Conservation (phyloP, 2,797 vertebrate genomes). For the Apogon hyalosoma region DNA sequence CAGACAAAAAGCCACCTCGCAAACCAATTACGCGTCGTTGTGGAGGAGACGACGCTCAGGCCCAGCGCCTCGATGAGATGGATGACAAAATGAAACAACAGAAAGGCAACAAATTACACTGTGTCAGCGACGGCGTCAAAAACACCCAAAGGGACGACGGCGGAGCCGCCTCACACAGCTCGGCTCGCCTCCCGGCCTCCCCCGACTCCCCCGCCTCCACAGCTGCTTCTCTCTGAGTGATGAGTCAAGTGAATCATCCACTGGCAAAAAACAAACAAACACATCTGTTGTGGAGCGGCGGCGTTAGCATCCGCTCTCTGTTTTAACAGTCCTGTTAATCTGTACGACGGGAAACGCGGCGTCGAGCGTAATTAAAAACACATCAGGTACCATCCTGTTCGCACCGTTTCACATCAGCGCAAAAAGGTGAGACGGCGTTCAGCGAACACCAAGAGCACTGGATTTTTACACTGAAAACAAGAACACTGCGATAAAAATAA, state of each 20-base stretch:
- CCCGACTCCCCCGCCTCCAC: slow-evolving; percentile 1
- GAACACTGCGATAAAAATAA: too few species aligned
- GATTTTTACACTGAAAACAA: too few species aligned
- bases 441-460: too few species aligned
- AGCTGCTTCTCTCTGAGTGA: slow-evolving; percentile 51
- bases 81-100: slow-evolving; percentile 75
- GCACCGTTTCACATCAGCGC: too few species aligned
- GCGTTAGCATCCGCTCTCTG: slow-evolving; percentile 8
- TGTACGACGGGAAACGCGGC: neutral
- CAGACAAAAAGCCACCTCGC: slow-evolving; percentile 57
- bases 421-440: too few species aligned
- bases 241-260: slow-evolving; percentile 51
- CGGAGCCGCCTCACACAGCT: slow-evolving; percentile 41
- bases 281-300: slow-evolving; percentile 34
- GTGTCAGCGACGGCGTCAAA: slow-evolving; percentile 61
- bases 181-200: slow-evolving; percentile 29
- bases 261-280: slow-evolving; percentile 51
- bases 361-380: neutral
- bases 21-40: slow-evolving; percentile 69
- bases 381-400: too few species aligned
- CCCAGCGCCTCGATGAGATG: slow-evolving; percentile 62
- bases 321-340: slow-evolving; percentile 1
- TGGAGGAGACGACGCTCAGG: slow-evolving; percentile 52
- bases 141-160: slow-evolving; percentile 54
- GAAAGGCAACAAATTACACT: slow-evolving; percentile 71